These are phyloP conservation scores for Malthinus seriepunctatus DNA, from an alignment of 2,888 invertebrate species.

Conservation along the genomic window DNA sequence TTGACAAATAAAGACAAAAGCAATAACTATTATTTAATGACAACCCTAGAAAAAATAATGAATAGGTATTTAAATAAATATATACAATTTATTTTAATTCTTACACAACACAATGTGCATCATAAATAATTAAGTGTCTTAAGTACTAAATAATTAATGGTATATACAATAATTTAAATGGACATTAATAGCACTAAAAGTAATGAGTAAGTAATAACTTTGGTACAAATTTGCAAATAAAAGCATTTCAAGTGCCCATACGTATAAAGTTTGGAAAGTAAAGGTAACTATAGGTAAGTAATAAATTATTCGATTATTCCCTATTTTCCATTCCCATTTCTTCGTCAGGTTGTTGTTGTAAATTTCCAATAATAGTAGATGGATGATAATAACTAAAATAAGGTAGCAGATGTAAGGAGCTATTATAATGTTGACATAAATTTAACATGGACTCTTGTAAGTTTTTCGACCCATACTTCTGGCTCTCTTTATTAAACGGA, in stretches of 20 bases:
- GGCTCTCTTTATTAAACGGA: slow-evolving; percentile 45
- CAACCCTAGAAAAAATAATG: too few relatives aligned
- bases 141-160: slow-evolving; percentile 4
- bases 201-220: slow-evolving; percentile 12
- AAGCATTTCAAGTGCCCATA: slow-evolving; percentile 10
- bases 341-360: slow-evolving; percentile 42
- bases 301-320: slow-evolving; percentile 5
- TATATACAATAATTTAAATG: slow-evolving; percentile 15
- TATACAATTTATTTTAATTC: not conserved
- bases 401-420: slow-evolving; percentile 52
- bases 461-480: slow-evolving; percentile 49
- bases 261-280: too few relatives aligned
- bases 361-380: slow-evolving; percentile 38
- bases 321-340: slow-evolving; percentile 29
- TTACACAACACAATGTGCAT: slow-evolving; percentile 12
- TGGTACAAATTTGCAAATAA: slow-evolving; percentile 12
- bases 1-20: too few relatives aligned
- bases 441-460: slow-evolving; percentile 53
- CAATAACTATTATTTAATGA: too few relatives aligned
- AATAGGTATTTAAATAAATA: too few relatives aligned
- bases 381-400: slow-evolving; percentile 56
- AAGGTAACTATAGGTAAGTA: not conserved
- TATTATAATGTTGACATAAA: slow-evolving; percentile 54
- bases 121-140: slow-evolving; percentile 4
- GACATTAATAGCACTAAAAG: slow-evolving; percentile 12